phyloP scores from a whole-genome alignment of 2,113 vertebrate species.

The Cisticola juncidis region DNA sequence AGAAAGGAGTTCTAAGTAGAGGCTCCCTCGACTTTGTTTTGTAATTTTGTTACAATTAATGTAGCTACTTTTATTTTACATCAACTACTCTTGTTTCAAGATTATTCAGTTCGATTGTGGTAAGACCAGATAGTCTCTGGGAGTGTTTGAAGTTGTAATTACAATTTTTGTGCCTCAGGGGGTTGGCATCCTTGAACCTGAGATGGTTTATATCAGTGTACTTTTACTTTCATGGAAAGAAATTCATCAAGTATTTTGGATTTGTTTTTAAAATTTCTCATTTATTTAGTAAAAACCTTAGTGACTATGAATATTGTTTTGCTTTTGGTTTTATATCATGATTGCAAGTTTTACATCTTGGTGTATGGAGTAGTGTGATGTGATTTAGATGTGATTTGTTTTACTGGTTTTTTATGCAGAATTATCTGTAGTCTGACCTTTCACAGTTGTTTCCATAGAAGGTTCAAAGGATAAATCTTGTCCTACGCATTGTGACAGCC shows the following conservation, averaged over 20 bases:
- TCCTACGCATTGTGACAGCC: accelerated
- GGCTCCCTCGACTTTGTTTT: background rate
- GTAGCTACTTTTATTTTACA: background rate
- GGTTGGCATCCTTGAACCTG: background rate
- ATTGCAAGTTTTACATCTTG: background rate
- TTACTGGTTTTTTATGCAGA: background rate
- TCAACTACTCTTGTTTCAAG: background rate
- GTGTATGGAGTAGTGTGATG: background rate
- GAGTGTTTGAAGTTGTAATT: background rate
- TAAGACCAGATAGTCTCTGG: background rate
- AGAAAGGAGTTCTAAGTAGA: background rate
- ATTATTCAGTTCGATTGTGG: background rate
- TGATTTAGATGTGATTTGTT: background rate
- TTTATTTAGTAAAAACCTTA: background rate
- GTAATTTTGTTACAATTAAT: background rate
- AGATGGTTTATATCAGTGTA: background rate
- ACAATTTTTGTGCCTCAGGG: background rate
- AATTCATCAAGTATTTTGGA: background rate
- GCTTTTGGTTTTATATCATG: background rate
- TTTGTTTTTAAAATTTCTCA: background rate
- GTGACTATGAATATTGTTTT: background rate
- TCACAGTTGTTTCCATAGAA: background rate
- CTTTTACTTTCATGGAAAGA: background rate
- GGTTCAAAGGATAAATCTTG: background rate
- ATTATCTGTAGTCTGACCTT: background rate